Percentiles rank a stretch among this genome's conserved stretches.
phyloP scores from a whole-genome alignment of 2,888 invertebrate genomes.

The Megalurothrips usitatus region DNA sequence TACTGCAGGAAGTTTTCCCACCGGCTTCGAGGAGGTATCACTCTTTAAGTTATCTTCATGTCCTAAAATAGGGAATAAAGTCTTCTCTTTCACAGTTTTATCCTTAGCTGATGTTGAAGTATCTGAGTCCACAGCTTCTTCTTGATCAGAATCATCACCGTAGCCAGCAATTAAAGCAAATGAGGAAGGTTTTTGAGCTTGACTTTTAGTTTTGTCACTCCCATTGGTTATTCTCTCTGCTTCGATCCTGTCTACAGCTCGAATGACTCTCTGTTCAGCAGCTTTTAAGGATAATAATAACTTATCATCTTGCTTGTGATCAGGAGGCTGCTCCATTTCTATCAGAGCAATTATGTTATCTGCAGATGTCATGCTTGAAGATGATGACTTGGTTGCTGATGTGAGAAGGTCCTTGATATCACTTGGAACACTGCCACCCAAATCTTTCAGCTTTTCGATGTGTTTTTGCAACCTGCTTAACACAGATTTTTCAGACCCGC shows the following conservation, averaged over 20 bases:
- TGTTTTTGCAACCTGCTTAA: conserved; percentile 52
- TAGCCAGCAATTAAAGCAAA: conserved; percentile 44
- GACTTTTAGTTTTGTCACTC: not conserved
- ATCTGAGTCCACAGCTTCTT: conserved; percentile 43
- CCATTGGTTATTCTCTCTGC: not conserved
- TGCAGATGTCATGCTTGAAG: conserved; percentile 37
- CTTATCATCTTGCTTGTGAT: conserved; percentile 39
- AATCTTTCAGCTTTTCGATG: conserved; percentile 52
- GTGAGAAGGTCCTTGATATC: conserved; percentile 50
- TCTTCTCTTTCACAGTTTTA: conserved; percentile 29
- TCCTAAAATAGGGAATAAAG: conserved; percentile 34
- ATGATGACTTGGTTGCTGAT: conserved; percentile 33
- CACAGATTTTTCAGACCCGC: conserved; percentile 54
- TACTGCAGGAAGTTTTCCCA: not conserved
- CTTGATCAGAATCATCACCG: conserved; percentile 52
- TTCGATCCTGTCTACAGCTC: conserved; percentile 38
- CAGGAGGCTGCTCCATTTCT: conserved; percentile 46
- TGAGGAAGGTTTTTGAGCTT: conserved; percentile 32
- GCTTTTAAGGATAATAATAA: conserved; percentile 8
- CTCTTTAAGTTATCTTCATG: not conserved
- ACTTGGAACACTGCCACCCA: conserved; percentile 53
- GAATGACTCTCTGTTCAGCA: conserved; percentile 43
- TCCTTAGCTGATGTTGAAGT: conserved; percentile 34
- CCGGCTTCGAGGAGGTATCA: not conserved
- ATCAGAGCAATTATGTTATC: conserved; percentile 48